Base-by-base conservation (phyloP, 2,797 vertebrate genomes). In the Phyllotis vaccarum region DNA sequence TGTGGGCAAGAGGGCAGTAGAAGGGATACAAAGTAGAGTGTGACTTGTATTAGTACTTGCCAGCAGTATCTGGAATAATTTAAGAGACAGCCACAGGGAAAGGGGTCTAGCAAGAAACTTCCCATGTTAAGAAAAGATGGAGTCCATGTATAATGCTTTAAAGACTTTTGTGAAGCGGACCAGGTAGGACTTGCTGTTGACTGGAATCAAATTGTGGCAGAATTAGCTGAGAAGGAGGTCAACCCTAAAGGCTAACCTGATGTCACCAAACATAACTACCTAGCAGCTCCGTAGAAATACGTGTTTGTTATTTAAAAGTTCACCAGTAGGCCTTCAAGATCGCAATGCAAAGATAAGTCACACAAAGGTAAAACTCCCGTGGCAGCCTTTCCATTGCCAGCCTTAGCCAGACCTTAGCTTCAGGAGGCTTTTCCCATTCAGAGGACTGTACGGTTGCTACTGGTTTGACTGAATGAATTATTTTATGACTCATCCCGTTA, bases 401-500 rank as follows among this genome's bases (percentile, higher is more conserved):
- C 4, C 16, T 70, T 24, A 68, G 6, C 31, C 46, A 52, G 24
- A n/a, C 37, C 31, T 86, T 91, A 62, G 58, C 70, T 87, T 70
- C 29, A 76, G 56, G 52, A 91, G 52, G 34, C 2, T 37, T 13
- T 78, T 34, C 58, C 24, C 19, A 60, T 90, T 80, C 31, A 76
- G 43, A 78, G 17, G 54, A 54, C 27, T 79, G 29, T 13, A 75
- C 68, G 31, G 80, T 72, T 92, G 93, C n/a, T 60, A 43, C 22
- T n/a, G 17, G 2, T 70, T 88, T 52, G 80, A 76, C 37, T 58
- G 37, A 89, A 24, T 37, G 43, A 89, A 80, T 85, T 91, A 66
- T 86, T 78, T 90, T 93, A 52, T 79, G 74, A 94, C 6, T 90
- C 52, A 95, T 49, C 13, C 37, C 79, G 21, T 64, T 90, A 82